Evolutionary conservation across 2,888 invertebrate genomes (phyloP).

Genomic region (Morinoia aosen): DNA sequence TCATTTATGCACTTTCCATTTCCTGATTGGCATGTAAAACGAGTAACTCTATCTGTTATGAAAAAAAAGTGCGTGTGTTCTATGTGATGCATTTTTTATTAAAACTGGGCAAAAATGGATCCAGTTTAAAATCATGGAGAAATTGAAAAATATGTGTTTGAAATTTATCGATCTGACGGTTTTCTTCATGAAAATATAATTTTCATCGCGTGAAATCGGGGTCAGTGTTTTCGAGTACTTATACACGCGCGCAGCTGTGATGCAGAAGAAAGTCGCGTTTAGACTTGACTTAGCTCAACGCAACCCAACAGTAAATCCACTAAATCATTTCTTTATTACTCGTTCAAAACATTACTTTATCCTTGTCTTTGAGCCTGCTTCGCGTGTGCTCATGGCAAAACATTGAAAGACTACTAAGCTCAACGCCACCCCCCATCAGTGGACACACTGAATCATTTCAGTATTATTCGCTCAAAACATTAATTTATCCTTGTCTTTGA

Average conservation of each 20-base stretch:
- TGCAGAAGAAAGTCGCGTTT: neutral
- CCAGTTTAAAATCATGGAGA: neutral
- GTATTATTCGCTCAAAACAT: neutral
- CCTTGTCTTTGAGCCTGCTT: neutral
- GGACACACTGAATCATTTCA: neutral
- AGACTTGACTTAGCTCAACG: neutral
- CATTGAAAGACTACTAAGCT: neutral
- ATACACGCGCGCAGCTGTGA: neutral
- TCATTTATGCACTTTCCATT: neutral
- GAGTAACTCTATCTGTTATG: neutral
- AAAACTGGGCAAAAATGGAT: neutral
- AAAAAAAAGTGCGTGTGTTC: neutral
- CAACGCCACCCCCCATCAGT: neutral
- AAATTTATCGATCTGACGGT: neutral
- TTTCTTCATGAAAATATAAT: no score
- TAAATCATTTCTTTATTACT: neutral
- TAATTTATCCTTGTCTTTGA: neutral
- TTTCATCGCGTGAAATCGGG: no score
- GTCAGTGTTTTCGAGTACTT: neutral
- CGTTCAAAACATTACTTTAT: neutral
- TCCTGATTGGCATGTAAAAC: neutral
- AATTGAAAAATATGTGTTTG: neutral
- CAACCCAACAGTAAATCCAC: neutral
- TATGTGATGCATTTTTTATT: neutral
- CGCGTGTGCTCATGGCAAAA: neutral